These are phyloP conservation scores for Crotalus viridis DNA, from an alignment of 2,113 vertebrate species.

Conservation along the genomic window DNA sequence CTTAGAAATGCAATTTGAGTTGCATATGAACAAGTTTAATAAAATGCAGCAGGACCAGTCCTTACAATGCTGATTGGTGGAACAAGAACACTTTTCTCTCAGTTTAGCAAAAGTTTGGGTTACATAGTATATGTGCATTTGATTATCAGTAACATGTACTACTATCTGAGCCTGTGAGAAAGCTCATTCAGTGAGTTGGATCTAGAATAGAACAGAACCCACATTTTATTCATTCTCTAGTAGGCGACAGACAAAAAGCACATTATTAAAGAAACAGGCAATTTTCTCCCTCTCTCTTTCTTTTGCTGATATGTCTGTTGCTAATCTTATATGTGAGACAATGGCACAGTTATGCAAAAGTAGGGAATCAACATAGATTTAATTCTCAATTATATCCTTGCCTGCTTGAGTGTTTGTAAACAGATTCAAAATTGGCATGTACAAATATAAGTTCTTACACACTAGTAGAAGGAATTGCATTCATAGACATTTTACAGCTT, in stretches of 20 bases:
- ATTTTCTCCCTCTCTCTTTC: constrained; percentile 7
- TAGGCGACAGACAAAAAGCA: neutral
- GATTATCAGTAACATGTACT: neutral
- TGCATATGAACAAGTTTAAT: neutral
- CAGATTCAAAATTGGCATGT: constrained; percentile 32
- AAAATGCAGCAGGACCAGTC: neutral
- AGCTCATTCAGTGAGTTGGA: rapidly evolving
- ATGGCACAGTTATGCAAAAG: constrained; percentile 43
- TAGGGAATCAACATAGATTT: constrained; percentile 10
- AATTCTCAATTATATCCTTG: constrained; percentile 28
- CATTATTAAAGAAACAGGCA: constrained; percentile 37
- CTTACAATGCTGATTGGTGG: neutral
- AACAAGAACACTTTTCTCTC: neutral
- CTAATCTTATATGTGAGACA: constrained; percentile 31
- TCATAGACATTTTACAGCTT: constrained; percentile 42
- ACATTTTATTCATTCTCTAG: neutral
- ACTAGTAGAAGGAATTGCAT: constrained; percentile 38
- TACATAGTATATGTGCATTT: neutral
- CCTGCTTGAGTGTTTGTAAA: constrained; percentile 6
- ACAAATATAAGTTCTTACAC: constrained; percentile 31
- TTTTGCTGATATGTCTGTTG: constrained; percentile 15
- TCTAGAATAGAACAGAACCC: constrained; percentile 26
- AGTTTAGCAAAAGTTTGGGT: neutral
- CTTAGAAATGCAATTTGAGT: neutral
- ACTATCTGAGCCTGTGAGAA: neutral